phyloP scores from a whole-genome alignment of 1,140 invertebrate genomes.

The Nasonia vitripennis region DNA sequence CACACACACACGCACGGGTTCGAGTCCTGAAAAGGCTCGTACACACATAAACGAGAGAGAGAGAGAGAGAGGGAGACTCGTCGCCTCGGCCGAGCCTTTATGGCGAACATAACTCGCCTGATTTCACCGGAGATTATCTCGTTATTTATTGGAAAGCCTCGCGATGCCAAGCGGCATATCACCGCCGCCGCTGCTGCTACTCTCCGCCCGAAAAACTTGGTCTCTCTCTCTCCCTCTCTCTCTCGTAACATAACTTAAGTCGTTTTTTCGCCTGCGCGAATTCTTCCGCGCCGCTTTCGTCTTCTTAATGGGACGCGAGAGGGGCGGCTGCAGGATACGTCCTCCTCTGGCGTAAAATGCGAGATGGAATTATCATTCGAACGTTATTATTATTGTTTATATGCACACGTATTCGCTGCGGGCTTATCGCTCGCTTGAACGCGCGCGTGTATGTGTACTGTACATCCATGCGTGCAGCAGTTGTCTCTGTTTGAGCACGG shows the following conservation, averaged over 20 bases:
- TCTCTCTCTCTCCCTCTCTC: neutral
- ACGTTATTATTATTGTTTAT: constrained; percentile 34
- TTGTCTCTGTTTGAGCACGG: neutral
- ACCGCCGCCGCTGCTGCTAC: neutral
- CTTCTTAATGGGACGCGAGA: constrained; percentile 16
- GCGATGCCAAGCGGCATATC: constrained; percentile 15
- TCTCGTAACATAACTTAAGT: constrained; percentile 41
- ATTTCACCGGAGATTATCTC: constrained; percentile 74
- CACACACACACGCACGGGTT: neutral
- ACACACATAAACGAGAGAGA: constrained; percentile 4
- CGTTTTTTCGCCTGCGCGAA: neutral
- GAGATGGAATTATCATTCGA: constrained; percentile 8
- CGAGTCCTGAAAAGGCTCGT: constrained; percentile 23
- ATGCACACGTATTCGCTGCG: neutral
- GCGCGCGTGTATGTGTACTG: neutral
- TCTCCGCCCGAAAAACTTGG: constrained; percentile 31
- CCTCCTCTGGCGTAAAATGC: constrained; percentile 2
- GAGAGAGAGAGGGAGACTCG: constrained; percentile 16
- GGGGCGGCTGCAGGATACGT: neutral
- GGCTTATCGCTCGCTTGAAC: neutral
- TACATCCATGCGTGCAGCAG: too few species aligned
- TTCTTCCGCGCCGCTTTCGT: constrained; percentile 5
- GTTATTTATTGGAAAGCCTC: constrained; percentile 74
- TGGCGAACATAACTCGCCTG: constrained; percentile 72
- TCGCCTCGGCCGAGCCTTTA: constrained; percentile 63